These are phyloP conservation scores for Pollenia angustigena DNA, from an alignment of 2,888 invertebrate species.

Conservation along the genomic window DNA sequence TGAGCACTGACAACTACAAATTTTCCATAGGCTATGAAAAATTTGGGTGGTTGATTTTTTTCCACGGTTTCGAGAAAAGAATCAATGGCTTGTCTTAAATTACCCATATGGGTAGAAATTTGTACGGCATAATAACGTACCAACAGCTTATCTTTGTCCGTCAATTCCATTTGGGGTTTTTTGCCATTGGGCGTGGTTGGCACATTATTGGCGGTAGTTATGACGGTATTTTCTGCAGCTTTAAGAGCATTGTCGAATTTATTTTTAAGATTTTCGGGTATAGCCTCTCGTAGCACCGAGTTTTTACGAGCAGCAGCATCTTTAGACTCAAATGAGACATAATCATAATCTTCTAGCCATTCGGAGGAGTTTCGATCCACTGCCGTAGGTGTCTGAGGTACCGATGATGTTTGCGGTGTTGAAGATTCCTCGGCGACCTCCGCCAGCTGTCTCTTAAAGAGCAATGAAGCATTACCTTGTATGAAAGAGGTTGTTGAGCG, in stretches of 20 bases:
- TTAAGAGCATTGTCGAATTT: conserved; percentile 91
- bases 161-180: conserved; percentile 83
- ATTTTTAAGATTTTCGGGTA: conserved; percentile 89
- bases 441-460: conserved; percentile 87
- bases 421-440: conserved; percentile 57
- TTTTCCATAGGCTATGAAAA: conserved; percentile 96
- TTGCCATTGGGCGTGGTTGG: conserved; percentile 74
- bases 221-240: conserved; percentile 88
- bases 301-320: conserved; percentile 89
- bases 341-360: conserved; percentile 95
- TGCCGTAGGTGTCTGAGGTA: conserved; percentile 55
- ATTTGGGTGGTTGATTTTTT: conserved; percentile 96
- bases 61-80: conserved; percentile 96
- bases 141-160: conserved; percentile 92
- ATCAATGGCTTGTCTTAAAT: conserved; percentile 94
- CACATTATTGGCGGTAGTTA: conserved; percentile 84
- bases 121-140: conserved; percentile 95
- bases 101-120: conserved; percentile 92
- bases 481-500: conserved; percentile 95
- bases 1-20: conserved; percentile 97
- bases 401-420: conserved; percentile 38
- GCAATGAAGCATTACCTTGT: conserved; percentile 91
- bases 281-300: conserved; percentile 89
- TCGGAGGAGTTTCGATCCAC: conserved; percentile 82
- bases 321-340: conserved; percentile 93